Conservation (phyloP, 2,888 invertebrate species). For the Alentia gelatinosa region DNA sequence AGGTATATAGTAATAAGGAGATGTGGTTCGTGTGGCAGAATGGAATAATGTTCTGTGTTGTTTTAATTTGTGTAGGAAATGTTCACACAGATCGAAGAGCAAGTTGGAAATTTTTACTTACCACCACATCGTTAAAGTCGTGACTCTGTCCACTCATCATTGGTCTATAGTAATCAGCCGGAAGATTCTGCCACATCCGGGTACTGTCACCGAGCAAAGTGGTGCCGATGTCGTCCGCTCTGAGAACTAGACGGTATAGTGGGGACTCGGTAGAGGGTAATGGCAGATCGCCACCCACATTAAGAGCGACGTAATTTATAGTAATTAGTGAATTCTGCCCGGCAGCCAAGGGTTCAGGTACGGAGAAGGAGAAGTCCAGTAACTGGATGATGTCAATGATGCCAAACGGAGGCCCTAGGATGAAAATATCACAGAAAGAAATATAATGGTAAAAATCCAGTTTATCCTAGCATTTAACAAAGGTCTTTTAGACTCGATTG, state of each 20-base stretch:
- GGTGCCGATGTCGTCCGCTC: background rate
- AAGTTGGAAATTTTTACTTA: too few species aligned
- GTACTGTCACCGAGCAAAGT: background rate
- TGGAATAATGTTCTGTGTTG: too few species aligned
- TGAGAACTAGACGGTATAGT: background rate
- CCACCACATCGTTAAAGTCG: background rate
- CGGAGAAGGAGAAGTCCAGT: background rate
- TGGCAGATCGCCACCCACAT: background rate
- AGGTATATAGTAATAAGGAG: too few species aligned
- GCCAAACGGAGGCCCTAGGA: too few species aligned
- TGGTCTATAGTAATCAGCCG: background rate
- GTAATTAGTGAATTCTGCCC: background rate
- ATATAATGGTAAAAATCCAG: background rate
- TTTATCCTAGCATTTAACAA: background rate
- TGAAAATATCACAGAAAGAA: background rate
- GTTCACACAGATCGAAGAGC: too few species aligned
- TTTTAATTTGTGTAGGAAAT: too few species aligned
- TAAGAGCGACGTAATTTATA: background rate
- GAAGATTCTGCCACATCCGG: background rate
- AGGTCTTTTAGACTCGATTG: too few species aligned
- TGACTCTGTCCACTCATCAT: background rate
- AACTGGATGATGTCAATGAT: background rate
- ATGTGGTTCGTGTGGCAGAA: too few species aligned
- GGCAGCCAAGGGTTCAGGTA: background rate
- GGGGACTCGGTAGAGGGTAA: background rate